Base-by-base conservation (phyloP, 2,797 vertebrate species). In the Pangasius sanitwongsei region DNA sequence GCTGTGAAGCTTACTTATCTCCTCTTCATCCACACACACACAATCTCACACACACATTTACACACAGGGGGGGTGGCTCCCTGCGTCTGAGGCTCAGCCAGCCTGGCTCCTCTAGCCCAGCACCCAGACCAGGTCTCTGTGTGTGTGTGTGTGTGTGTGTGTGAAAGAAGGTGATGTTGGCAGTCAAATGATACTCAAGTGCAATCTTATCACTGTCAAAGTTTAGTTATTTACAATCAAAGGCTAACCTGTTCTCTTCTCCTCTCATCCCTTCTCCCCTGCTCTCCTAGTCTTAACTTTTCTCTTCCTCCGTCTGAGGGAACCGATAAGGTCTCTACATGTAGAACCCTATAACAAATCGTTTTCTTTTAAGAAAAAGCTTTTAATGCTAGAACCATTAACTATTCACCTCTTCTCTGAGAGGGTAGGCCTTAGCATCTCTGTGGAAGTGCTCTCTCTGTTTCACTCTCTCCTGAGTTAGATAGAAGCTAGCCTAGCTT, bases 1-100 rank as follows among this genome's bases (percentile, higher is more conserved):
- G 94, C 95, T 96, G 96, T 95, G 96, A 97, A 96, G 96, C 97
- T 94, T 94, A 97, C 97, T 97, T 98, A 98, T 97, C 97, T 97
- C 94, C 94, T 95, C 93, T 92, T 92, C 75, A 83, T 88, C 12
- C 77, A 80, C 77, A 74, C 72, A 70, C 69, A 87, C 89, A 23
- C 70, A 75, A 25, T 44, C 41, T 85, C 87, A 37, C 86, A 63
- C 90, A 82, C 72, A 89, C 92, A 92, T 91, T n/a, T 8, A 86
- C 92, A 92, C 81, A 75, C 61, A 28, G 92, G 96, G 95, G 91
- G 89, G 93, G 92, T 93, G 93, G 93, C 94, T 95, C 91, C 59
- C 94, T 93, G 90, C 0, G 90, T 92, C 88, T 85, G 67, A 59
- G 86, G 80, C 94, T 96, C 96, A 97, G 97, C 95, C 97, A 96